Conservation (phyloP, 2,797 vertebrate genomes). For the Sebastes alutus region DNA sequence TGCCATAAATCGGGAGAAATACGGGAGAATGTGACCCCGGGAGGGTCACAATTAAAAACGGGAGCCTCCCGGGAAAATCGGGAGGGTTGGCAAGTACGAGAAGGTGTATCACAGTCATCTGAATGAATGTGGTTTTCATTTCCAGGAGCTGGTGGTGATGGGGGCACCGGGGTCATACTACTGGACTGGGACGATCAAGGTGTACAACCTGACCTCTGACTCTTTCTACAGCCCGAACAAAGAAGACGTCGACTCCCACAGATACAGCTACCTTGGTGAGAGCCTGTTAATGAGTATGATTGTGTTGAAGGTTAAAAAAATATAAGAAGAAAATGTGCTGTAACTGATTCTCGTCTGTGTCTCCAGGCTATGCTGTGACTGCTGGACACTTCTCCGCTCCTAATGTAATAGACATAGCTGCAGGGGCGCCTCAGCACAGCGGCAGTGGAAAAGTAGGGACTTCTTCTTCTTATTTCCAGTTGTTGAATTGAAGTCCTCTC, state of each 20-base stretch:
- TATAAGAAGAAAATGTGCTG: not conserved
- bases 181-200: conserved; percentile 97
- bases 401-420: conserved; percentile 88
- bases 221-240: conserved; percentile 90
- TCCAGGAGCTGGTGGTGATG: conserved; percentile 96
- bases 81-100: not conserved
- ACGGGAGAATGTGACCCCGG: no score
- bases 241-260: conserved; percentile 85
- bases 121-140: conserved; percentile 20
- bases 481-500: not conserved
- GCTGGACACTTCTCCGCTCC: conserved; percentile 95
- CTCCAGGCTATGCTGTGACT: conserved; percentile 93
- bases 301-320: not conserved
- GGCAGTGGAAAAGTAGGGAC: conserved; percentile 90
- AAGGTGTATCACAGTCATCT: conserved; percentile 10
- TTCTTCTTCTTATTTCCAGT: conserved; percentile 19
- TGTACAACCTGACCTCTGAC: conserved; percentile 94
- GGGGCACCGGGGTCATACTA: conserved; percentile 98
- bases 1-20: no score
- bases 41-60: no score
- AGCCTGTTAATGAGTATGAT: not conserved
- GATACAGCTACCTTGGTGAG: conserved; percentile 97
- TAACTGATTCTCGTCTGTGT: conserved; percentile 24
- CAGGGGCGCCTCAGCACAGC: conserved; percentile 94
- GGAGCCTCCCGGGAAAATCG: no score